Evolutionary conservation across 2,888 invertebrate genomes (phyloP).

Genomic region (Coenonympha arcania): DNA sequence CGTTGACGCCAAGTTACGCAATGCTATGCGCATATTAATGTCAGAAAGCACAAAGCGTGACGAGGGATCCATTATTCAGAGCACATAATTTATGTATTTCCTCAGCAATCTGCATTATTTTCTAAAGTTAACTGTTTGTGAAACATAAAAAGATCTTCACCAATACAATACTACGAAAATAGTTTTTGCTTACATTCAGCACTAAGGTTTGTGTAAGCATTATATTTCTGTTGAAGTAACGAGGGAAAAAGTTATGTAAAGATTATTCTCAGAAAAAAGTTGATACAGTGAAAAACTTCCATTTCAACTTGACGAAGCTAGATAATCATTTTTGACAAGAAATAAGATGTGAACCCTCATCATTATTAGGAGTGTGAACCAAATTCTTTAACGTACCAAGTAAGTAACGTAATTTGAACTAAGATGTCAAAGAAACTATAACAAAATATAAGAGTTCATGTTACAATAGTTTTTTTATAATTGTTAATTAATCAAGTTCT

Average conservation of each 20-base stretch:
- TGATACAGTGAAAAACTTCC: background rate
- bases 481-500: too few species aligned
- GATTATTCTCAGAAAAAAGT: background rate
- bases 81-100: background rate
- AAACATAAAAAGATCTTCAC: background rate
- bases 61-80: background rate
- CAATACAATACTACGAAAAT: background rate
- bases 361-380: too few species aligned
- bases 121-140: background rate
- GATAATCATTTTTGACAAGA: too few species aligned
- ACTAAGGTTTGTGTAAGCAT: background rate
- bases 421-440: too few species aligned
- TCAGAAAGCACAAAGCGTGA: background rate
- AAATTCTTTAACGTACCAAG: too few species aligned
- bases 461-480: too few species aligned
- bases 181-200: background rate
- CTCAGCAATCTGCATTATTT: background rate
- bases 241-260: background rate
- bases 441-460: too few species aligned
- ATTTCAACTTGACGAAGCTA: too few species aligned
- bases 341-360: too few species aligned
- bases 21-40: background rate
- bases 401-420: too few species aligned
- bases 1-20: background rate
- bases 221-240: background rate